These are phyloP conservation scores for Homarus americanus DNA, from an alignment of 1,140 invertebrate genomes.

Conservation along the genomic window DNA sequence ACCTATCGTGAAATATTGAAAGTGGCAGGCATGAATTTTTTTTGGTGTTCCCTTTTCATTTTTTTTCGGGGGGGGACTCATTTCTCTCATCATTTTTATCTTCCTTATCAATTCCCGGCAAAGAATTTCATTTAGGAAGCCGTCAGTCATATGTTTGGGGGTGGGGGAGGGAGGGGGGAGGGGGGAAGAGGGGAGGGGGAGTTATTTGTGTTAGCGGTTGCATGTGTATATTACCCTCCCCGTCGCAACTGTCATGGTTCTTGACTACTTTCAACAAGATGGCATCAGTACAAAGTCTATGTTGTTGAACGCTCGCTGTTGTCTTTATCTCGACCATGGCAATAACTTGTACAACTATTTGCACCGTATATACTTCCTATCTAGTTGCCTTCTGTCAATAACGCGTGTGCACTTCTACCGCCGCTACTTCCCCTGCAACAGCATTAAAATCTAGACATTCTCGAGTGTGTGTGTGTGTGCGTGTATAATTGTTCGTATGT, in stretches of 20 bases:
- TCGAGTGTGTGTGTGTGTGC: too few relatives aligned
- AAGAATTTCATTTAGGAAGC: too few relatives aligned
- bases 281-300: constrained; percentile 23
- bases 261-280: constrained; percentile 24
- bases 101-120: too few relatives aligned
- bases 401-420: too few relatives aligned
- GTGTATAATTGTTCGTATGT: too few relatives aligned
- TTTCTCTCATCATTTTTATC: too few relatives aligned
- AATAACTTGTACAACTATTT: constrained; percentile 16
- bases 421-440: too few relatives aligned
- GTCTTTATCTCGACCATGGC: constrained; percentile 26
- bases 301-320: neutral
- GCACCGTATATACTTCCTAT: constrained; percentile 15
- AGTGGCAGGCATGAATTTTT: too few relatives aligned
- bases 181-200: neutral
- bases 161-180: neutral
- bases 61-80: too few relatives aligned
- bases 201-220: neutral
- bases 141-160: too few relatives aligned
- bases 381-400: constrained; percentile 19
- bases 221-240: constrained; percentile 28
- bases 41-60: too few relatives aligned
- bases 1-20: too few relatives aligned
- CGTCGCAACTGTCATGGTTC: constrained; percentile 15
- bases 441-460: neutral